Evolutionary conservation across 2,888 invertebrate genomes (phyloP).

Genomic region (Nebria brevicollis): DNA sequence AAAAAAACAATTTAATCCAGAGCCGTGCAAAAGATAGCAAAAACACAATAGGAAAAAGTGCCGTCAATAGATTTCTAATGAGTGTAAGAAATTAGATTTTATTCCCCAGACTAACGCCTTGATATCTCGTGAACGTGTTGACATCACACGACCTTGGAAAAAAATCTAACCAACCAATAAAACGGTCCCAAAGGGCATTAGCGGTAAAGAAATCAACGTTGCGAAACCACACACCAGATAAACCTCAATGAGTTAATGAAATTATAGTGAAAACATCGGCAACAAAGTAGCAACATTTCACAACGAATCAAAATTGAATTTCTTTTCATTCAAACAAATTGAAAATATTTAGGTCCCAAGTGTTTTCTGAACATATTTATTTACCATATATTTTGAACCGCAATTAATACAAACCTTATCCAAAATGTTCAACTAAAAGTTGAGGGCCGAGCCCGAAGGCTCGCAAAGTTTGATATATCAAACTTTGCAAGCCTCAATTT

Average conservation of each 20-base stretch:
- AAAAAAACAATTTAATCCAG: too few species aligned
- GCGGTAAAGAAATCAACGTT: background rate
- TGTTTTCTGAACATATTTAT: too few species aligned
- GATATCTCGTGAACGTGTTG: slow-evolving; percentile 9
- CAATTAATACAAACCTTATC: too few species aligned
- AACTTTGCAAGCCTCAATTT: too few species aligned
- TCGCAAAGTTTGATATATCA: too few species aligned
- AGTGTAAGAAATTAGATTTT: slow-evolving; percentile 16
- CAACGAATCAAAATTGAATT: too few species aligned
- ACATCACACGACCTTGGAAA: background rate
- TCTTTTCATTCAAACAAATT: too few species aligned
- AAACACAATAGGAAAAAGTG: background rate
- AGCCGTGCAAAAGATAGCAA: background rate
- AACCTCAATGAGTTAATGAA: background rate
- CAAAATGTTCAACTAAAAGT: too few species aligned
- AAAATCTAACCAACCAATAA: background rate
- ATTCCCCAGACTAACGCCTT: background rate
- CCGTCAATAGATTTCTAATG: slow-evolving; percentile 11
- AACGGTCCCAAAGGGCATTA: background rate
- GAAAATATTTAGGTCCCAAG: too few species aligned
- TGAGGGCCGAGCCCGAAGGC: too few species aligned
- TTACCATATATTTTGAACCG: too few species aligned
- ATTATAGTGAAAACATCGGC: background rate
- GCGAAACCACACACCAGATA: background rate
- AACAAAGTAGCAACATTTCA: background rate